Evolutionary conservation across 2,797 vertebrate genomes (phyloP), one percentile per base, ranked within the genome.

Genomic region (Lepidocolaptes lacrymiger): DNA sequence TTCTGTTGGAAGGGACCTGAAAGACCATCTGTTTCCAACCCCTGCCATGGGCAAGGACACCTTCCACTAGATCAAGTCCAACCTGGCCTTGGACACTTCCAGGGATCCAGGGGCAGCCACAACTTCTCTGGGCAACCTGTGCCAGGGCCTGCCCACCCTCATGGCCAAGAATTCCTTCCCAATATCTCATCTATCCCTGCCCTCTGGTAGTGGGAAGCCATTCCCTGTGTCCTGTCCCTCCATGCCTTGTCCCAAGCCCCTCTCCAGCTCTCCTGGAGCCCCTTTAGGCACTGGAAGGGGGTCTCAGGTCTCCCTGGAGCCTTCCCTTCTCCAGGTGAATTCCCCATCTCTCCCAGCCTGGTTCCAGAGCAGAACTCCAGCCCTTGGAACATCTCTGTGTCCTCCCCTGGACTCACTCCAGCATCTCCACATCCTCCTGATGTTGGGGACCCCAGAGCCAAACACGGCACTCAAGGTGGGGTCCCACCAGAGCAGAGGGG

Each of bases 151-250:
- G 12, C 12, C 37, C 37, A 39, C 37, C 12, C 41, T 37, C 10
- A 9, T 10, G 10, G 10, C 37, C 37, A 37, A 9, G 9, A 37
- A 37, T 37, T 37, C 0, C 9, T 26, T 30, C 43, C 43, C 64
- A 22, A 3, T 22, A 0, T 37, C 27, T 32, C 63, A 62, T 0
- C 23, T 1, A 18, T 0, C 27, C 19, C 71, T 75, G 48, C 22
- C 22, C 43, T 43, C 46, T 46, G 54, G 39, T 54, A 67, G 0
- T 44, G 37, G 37, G 44, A 44, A 44, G 44, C 10, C 20, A 44
- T 44, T 44, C 44, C 69, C 7, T 7, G 12, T 10, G 9, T 76
- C 23, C 78, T 63, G 49, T 44, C 49, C 1, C 63, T 37, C 41
- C 55, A 68, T 6, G 0, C 2, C 62, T 14, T 55, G 32, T 62